Conservation (phyloP, 1,140 invertebrate species). For the Steinernema feltiae region DNA sequence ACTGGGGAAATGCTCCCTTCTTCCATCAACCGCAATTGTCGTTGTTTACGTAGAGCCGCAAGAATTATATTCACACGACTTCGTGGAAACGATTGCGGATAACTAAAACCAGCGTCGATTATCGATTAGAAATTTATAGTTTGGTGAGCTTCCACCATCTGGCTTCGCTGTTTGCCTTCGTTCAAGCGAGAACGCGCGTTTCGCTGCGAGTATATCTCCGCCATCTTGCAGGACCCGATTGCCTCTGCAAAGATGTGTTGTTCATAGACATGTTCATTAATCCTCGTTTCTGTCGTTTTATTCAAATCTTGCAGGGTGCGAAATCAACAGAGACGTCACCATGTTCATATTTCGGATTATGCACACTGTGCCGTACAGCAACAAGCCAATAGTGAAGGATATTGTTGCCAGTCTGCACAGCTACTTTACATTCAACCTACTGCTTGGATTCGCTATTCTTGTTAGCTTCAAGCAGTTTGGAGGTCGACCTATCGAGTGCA, state of each 20-base stretch:
- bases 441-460: constrained; percentile 50
- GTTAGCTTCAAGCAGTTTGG: constrained; percentile 57
- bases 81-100: too few species aligned
- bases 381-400: constrained; percentile 47
- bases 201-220: neutral
- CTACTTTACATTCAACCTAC: constrained; percentile 49
- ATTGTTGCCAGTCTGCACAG: constrained; percentile 50
- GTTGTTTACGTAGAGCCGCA: too few species aligned
- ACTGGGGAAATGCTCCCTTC: too few species aligned
- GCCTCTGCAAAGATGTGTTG: too few species aligned
- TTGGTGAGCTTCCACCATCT: too few species aligned
- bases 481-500: constrained; percentile 54
- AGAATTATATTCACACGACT: too few species aligned
- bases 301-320: neutral
- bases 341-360: constrained; percentile 53
- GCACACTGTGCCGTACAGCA: constrained; percentile 50
- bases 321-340: neutral
- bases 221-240: too few species aligned
- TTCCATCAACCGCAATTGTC: too few species aligned
- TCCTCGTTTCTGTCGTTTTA: too few species aligned
- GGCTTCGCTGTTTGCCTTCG: neutral
- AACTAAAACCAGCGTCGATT: too few species aligned
- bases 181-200: neutral
- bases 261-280: too few species aligned
- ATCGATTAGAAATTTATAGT: too few species aligned